Conservation (phyloP, 1,140 invertebrate species). For the Lasioglossum baleicum region DNA sequence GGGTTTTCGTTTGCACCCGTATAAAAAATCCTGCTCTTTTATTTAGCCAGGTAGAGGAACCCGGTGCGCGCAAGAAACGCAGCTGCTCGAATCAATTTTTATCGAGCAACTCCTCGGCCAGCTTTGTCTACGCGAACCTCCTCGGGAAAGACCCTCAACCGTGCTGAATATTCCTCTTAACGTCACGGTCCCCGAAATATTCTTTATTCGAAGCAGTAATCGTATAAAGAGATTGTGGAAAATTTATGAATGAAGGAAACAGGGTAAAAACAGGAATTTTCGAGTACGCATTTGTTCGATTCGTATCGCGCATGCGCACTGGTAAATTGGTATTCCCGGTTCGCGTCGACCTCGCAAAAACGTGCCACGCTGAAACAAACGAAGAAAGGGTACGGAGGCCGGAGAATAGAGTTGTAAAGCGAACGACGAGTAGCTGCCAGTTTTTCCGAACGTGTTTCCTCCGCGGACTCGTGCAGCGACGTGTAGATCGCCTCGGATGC, state of each 20-base stretch:
- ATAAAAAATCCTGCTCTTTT: constrained; percentile 50
- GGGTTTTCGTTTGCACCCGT: constrained; percentile 51
- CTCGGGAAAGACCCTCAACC: too few species aligned
- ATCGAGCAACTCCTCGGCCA: constrained; percentile 5
- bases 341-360: constrained; percentile 40
- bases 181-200: background rate
- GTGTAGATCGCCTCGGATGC: constrained; percentile 18
- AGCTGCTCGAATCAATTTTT: constrained; percentile 41
- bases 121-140: background rate
- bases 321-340: constrained; percentile 22
- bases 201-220: too few species aligned
- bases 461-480: constrained; percentile 33
- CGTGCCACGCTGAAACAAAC: constrained; percentile 44
- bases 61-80: background rate
- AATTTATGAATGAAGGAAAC: too few species aligned
- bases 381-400: constrained; percentile 32
- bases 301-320: background rate
- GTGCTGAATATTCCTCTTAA: background rate
- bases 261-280: too few species aligned
- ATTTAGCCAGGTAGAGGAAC: constrained; percentile 40
- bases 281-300: too few species aligned
- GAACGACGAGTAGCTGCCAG: constrained; percentile 41
- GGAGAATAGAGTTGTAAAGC: constrained; percentile 57
- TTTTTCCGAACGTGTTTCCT: constrained; percentile 55
- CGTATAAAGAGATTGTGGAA: too few species aligned